Evolutionary conservation across 2,888 invertebrate species (phyloP), one percentile per base, ranked within the genome.

Genomic region (Octodonta nipae): DNA sequence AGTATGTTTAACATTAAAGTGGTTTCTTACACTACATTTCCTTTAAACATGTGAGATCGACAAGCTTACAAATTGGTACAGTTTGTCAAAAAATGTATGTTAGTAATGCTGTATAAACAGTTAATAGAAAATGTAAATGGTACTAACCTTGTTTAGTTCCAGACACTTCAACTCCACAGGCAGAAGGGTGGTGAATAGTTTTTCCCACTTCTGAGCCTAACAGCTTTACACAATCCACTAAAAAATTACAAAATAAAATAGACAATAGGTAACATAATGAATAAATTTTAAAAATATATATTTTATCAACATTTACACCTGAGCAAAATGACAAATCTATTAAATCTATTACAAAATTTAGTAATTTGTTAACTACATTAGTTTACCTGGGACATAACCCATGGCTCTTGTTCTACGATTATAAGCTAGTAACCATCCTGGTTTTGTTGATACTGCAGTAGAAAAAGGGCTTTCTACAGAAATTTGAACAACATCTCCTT

Each of bases 401-500:
- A 50, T 47, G 30, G 49, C 48, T 31, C 56, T 54, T 10, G 63
- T 63, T 33, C 63, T 52, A 40, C 58, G 50, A 45, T 63, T 64
- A 38, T 57, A 58, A 17, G 63, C 65, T 41, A 54, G 55, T 17
- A 65, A 43, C 56, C 61, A 59, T 16, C 62, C 63, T 32, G 55
- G 55, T 33, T 51, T 48, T 45, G 54, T 45, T 40, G 50, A 46
- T 36, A 54, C 49, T 24, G 36, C 50, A 25, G 43, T 45, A 26
- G 46, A 41, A 42, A 57, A 55, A 14, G 55, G 54, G 25, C 55
- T 52, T 33, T 55, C 53, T 13, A 56, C 52, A 20, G 52, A 52
- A 35, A 63, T 58, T 49, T 63, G 57, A 37, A 65, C 54, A 16
- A 64, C 54, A 51, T 65, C 64, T 38, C 63, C 61, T 42, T 55